Evolutionary conservation across 2,113 vertebrate species (phyloP).

Genomic region (Etheostoma cragini): DNA sequence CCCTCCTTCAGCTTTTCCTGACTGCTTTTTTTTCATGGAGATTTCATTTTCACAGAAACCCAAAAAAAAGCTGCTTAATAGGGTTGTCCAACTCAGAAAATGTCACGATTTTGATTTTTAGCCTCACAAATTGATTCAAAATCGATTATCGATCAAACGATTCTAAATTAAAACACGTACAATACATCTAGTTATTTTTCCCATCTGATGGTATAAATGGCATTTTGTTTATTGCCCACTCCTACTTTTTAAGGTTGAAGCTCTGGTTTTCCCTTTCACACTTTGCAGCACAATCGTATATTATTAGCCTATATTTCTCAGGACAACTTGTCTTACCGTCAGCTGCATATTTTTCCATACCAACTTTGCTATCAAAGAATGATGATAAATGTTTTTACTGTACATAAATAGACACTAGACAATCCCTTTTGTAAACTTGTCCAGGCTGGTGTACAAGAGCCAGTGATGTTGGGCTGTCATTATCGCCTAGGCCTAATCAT

Average conservation of each 20-base stretch:
- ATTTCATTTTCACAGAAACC: conserved; percentile 24
- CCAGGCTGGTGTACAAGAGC: not conserved
- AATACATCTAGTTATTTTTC: no score
- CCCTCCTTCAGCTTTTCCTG: conserved; percentile 5
- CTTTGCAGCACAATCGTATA: conserved; percentile 24
- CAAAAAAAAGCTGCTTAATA: conserved; percentile 28
- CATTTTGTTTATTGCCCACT: no score
- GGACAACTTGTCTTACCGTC: conserved; percentile 35
- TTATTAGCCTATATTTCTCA: conserved; percentile 50
- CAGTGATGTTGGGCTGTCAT: not conserved
- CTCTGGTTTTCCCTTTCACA: conserved; percentile 37
- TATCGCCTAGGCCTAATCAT: no score
- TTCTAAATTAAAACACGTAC: no score
- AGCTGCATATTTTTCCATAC: conserved; percentile 46
- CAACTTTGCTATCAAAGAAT: conserved; percentile 14
- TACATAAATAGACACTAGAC: conserved; percentile 7
- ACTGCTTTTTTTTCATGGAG: conserved; percentile 8
- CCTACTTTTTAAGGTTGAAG: conserved; percentile 14
- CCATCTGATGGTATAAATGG: no score
- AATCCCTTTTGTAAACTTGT: not conserved
- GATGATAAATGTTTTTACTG: conserved; percentile 13
- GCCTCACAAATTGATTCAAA: no score
- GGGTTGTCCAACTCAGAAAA: no score
- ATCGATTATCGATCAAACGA: no score
- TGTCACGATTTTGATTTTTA: no score